Conservation (phyloP, 2,888 invertebrate species). For the Melipona bicolor region DNA sequence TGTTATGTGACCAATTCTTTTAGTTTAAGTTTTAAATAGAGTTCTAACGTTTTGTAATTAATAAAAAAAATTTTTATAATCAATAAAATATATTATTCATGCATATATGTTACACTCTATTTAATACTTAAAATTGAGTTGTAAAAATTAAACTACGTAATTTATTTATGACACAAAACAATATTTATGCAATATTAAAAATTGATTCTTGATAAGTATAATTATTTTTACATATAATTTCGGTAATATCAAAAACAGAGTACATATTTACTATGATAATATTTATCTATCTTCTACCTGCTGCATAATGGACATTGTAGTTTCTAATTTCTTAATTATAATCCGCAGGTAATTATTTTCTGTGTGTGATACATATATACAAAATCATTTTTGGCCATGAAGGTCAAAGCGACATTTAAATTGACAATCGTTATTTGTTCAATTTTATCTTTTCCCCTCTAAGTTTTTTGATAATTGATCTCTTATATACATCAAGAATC, state of each 20-base stretch:
- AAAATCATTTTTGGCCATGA: conserved; percentile 35
- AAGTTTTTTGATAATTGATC: conserved; percentile 27
- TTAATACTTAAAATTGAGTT: conserved; percentile 14
- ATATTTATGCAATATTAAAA: conserved; percentile 35
- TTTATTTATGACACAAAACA: conserved; percentile 7
- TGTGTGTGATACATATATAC: conserved; percentile 47
- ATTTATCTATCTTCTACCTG: conserved; percentile 28
- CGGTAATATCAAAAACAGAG: conserved; percentile 52
- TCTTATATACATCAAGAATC: conserved; percentile 47
- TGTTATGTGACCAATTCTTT: conserved; percentile 12
- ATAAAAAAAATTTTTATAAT: conserved; percentile 38
- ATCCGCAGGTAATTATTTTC: conserved; percentile 45
- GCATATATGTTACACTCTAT: conserved; percentile 11
- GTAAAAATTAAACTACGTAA: conserved; percentile 14
- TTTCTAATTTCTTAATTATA: conserved; percentile 48
- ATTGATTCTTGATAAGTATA: conserved; percentile 15
- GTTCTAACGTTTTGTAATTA: conserved; percentile 7
- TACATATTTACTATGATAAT: conserved; percentile 39
- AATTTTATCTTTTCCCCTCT: conserved; percentile 16
- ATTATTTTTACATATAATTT: conserved; percentile 24
- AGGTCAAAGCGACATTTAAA: conserved; percentile 45
- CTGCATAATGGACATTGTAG: conserved; percentile 33
- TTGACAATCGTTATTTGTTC: conserved; percentile 42
- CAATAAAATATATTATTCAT: conserved; percentile 28
- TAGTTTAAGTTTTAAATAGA: conserved; percentile 13